Percentiles rank a stretch among this genome's conserved stretches.
phyloP scores from a whole-genome alignment of 2,888 invertebrate genomes.

The Apotomis turbidana region DNA sequence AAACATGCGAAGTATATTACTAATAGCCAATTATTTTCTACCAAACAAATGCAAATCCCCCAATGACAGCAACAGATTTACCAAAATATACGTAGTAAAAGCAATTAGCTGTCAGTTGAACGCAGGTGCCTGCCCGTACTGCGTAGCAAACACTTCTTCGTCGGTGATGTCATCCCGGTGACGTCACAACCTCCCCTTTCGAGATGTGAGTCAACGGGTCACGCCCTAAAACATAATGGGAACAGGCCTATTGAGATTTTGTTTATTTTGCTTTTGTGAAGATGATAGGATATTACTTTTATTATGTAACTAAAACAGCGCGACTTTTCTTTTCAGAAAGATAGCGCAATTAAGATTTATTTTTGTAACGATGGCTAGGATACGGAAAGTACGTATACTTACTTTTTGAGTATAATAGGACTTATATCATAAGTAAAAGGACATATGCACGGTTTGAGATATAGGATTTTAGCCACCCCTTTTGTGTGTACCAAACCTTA shows the following conservation, averaged over 20 bases:
- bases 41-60: background rate
- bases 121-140: constrained; percentile 48
- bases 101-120: constrained; percentile 18
- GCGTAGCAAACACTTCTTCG: constrained; percentile 45
- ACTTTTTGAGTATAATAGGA: too few species aligned
- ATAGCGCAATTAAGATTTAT: too few species aligned
- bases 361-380: too few species aligned
- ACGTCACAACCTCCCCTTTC: constrained; percentile 64
- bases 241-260: constrained; percentile 16
- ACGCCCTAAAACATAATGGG: constrained; percentile 54
- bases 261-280: constrained; percentile 22
- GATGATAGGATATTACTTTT: background rate
- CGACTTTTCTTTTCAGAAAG: too few species aligned
- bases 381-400: too few species aligned
- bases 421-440: too few species aligned
- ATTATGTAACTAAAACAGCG: constrained; percentile 2
- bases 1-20: background rate
- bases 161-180: constrained; percentile 72
- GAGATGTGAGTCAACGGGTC: constrained; percentile 72
- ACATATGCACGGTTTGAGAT: too few species aligned
- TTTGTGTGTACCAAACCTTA: too few species aligned
- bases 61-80: background rate
- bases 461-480: too few species aligned
- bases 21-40: background rate
- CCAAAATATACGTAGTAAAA: background rate